Conservation (phyloP, 2,113 vertebrate species). For the Thamnophis sirtalis region DNA sequence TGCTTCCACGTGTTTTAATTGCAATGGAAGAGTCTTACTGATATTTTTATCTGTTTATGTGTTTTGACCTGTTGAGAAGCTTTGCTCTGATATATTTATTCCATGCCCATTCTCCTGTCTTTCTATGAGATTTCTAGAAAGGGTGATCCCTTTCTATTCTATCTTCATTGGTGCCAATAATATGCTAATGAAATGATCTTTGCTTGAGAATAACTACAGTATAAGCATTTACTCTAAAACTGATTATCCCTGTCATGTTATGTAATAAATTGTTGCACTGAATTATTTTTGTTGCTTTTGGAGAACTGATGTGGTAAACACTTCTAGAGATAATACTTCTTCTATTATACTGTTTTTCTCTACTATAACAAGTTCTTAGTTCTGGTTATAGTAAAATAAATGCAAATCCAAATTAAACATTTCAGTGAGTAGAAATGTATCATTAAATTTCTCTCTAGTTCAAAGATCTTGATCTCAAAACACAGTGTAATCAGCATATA, state of each 20-base stretch:
- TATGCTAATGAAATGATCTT: background rate
- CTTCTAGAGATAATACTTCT: background rate
- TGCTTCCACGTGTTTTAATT: background rate
- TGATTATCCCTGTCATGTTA: background rate
- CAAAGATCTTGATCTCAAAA: background rate
- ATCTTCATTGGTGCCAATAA: background rate
- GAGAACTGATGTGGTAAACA: background rate
- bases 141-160: background rate
- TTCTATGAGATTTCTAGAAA: background rate
- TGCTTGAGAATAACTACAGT: background rate
- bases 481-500: background rate
- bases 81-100: background rate
- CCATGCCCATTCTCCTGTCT: background rate
- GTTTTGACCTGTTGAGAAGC: background rate
- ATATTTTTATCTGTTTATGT: background rate
- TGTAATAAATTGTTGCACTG: background rate
- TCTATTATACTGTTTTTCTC: background rate
- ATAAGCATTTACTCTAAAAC: background rate
- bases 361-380: background rate
- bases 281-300: background rate
- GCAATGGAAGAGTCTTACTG: background rate
- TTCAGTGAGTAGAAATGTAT: background rate
- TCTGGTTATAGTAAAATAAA: background rate
- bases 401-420: background rate
- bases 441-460: background rate